Percentiles rank a stretch among this genome's conserved stretches.
phyloP scores from a whole-genome alignment of 2,888 invertebrate species.

The Yponomeuta plumbellus region DNA sequence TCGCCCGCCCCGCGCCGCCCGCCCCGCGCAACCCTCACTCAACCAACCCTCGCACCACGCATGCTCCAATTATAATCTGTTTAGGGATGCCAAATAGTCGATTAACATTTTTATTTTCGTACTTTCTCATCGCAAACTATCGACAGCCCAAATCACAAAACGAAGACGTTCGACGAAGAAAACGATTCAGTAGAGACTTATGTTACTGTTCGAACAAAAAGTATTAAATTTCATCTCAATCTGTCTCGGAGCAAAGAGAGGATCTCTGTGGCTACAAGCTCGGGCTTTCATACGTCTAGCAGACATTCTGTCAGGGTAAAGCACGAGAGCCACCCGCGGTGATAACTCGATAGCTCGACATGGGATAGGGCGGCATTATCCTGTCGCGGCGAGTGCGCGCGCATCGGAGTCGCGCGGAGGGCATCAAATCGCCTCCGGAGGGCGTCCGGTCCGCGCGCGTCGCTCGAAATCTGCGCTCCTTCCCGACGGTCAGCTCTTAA shows the following conservation, averaged over 20 bases:
- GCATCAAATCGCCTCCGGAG: constrained; percentile 71
- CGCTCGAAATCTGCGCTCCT: constrained; percentile 11
- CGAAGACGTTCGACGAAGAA: neutral
- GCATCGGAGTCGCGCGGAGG: constrained; percentile 69
- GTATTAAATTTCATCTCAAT: constrained; percentile 19
- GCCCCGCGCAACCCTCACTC: constrained; percentile 34
- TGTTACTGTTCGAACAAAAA: constrained; percentile 4
- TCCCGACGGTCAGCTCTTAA: neutral
- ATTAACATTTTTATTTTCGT: constrained; percentile 39
- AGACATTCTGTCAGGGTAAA: constrained; percentile 51
- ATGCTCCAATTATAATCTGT: constrained; percentile 76
- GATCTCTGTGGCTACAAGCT: constrained; percentile 31
- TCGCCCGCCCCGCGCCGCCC: constrained; percentile 55
- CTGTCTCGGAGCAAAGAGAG: neutral
- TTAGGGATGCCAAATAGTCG: constrained; percentile 71
- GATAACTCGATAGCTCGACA: constrained; percentile 73
- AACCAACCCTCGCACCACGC: constrained; percentile 69
- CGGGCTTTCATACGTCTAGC: constrained; percentile 20
- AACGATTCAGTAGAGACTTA: neutral
- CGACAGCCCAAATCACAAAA: neutral
- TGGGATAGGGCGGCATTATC: constrained; percentile 70
- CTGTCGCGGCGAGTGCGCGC: constrained; percentile 59
- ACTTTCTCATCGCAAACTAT: neutral
- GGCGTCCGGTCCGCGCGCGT: constrained; percentile 68
- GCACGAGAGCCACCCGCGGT: constrained; percentile 48